phyloP scores from a whole-genome alignment of 2,113 vertebrate genomes.

The Oriolus oriolus region DNA sequence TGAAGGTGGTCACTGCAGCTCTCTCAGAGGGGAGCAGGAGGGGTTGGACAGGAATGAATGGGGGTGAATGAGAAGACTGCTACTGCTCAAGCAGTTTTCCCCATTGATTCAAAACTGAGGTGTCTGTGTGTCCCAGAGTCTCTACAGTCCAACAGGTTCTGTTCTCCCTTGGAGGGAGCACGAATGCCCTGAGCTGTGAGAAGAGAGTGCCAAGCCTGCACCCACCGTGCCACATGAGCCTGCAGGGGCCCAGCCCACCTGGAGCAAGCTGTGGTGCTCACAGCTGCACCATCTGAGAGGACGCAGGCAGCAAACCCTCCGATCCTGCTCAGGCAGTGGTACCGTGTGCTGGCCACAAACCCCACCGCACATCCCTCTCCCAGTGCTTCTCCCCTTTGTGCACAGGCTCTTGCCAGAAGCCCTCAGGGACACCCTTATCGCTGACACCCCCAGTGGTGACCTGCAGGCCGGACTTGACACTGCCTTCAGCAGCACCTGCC shows the following conservation, averaged over 20 bases:
- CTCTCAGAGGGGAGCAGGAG: neutral
- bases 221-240: neutral
- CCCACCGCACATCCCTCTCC: neutral
- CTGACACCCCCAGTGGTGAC: neutral
- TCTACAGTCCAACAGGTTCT: neutral
- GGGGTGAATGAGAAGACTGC: neutral
- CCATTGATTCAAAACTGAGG: neutral
- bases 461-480: fast-evolving
- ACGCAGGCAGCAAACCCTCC: neutral
- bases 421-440: neutral
- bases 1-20: neutral
- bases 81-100: neutral
- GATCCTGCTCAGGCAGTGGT: too few species aligned
- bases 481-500: neutral
- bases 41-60: neutral
- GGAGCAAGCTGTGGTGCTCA: neutral
- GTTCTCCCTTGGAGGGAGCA: neutral
- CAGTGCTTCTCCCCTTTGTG: neutral
- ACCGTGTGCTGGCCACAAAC: too few species aligned
- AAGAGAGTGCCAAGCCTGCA: neutral
- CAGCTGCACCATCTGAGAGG: fast-evolving
- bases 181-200: neutral
- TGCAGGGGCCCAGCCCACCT: neutral
- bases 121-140: neutral
- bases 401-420: neutral